Conservation (phyloP, 2,888 invertebrate species). For the Glaucopsyche alexis region DNA sequence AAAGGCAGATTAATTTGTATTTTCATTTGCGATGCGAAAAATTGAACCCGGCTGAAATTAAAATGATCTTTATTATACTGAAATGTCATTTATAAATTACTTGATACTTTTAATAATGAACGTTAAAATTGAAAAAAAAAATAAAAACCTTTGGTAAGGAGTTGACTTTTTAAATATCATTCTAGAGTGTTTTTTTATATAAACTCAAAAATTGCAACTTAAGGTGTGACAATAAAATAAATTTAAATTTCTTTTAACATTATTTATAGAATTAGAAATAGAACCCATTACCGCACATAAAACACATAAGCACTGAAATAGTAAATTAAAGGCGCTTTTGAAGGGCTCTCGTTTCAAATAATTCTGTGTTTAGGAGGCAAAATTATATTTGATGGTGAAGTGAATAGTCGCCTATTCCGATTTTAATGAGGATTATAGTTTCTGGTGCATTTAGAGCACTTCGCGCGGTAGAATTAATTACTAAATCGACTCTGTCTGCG, state of each 20-base stretch:
- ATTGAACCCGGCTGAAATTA: conserved; percentile 73
- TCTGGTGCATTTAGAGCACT: conserved; percentile 76
- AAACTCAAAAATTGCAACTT: no score
- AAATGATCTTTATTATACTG: conserved; percentile 68
- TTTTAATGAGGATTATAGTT: conserved; percentile 79
- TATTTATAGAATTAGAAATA: not conserved
- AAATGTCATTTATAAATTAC: conserved; percentile 59
- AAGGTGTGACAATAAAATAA: no score
- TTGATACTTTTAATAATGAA: conserved; percentile 30
- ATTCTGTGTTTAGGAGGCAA: conserved; percentile 69
- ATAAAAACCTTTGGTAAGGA: not conserved
- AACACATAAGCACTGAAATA: conserved; percentile 27
- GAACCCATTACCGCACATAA: not conserved
- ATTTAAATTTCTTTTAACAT: not conserved
- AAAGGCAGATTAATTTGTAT: conserved; percentile 79
- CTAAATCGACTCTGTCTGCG: conserved; percentile 71
- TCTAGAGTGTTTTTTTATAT: no score
- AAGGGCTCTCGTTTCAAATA: conserved; percentile 38
- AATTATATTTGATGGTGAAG: conserved; percentile 72
- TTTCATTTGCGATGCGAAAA: conserved; percentile 79
- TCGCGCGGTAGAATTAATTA: conserved; percentile 77
- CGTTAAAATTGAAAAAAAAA: not conserved
- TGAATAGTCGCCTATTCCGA: conserved; percentile 74
- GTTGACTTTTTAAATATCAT: not conserved
- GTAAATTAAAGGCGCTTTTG: conserved; percentile 37